Percentiles rank a stretch among this genome's conserved stretches.
phyloP scores from a whole-genome alignment of 2,113 vertebrate species.

The Dendrocopos noguchii region DNA sequence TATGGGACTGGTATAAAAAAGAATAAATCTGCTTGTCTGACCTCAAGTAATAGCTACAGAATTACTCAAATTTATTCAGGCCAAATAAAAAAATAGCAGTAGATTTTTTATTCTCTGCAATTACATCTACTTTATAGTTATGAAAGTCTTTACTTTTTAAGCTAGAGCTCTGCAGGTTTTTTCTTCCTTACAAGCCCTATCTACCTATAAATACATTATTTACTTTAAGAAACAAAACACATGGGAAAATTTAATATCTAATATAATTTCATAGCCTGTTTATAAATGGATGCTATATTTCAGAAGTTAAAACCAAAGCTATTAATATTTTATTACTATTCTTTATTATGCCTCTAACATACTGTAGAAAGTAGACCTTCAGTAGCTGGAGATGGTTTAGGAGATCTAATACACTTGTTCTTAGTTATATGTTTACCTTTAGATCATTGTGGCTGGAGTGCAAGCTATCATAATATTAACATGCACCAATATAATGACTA shows the following conservation, averaged over 20 bases:
- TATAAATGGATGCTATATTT: constrained; percentile 16
- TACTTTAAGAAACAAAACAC: constrained; percentile 24
- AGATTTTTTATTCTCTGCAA: neutral
- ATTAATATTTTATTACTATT: constrained; percentile 35
- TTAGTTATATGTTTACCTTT: neutral
- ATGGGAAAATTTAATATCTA: constrained; percentile 7
- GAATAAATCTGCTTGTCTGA: neutral
- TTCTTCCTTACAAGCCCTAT: neutral
- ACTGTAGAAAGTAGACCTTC: neutral
- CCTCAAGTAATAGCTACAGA: neutral
- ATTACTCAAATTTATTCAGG: neutral
- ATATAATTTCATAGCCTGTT: neutral
- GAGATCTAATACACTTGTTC: neutral
- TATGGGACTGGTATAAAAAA: neutral
- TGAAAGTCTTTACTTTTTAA: neutral
- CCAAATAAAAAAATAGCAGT: neutral
- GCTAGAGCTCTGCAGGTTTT: neutral
- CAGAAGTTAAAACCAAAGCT: constrained; percentile 24
- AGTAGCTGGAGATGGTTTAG: neutral
- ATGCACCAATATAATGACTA: neutral
- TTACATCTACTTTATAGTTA: neutral
- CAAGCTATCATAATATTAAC: neutral
- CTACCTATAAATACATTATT: neutral
- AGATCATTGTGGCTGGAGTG: neutral
- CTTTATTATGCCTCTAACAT: neutral